Base-by-base conservation (phyloP, 2,113 vertebrate species). In the Orthonyx spaldingii region DNA sequence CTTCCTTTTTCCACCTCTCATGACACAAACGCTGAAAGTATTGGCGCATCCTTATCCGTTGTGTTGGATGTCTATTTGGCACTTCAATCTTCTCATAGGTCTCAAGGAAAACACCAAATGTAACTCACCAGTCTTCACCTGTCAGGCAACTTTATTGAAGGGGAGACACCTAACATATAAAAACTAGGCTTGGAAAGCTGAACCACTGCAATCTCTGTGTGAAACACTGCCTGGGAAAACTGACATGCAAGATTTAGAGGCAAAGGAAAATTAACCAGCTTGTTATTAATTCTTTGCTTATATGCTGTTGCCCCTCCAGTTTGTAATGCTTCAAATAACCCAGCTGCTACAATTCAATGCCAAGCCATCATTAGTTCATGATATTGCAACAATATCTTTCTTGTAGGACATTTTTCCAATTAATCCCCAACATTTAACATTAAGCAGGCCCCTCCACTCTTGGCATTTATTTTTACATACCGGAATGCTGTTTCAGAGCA, bases 41-140 rank as follows among this genome's bases (percentile, higher is more conserved):
- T 12, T 37, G 47, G 33, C 0, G 0, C 2, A 0, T 57, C 21
- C 30, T 70, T 49, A n/a, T 39, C 35, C 33, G 30, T n/a, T 42
- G 16, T 52, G 33, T 52, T 74, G n/a, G 64, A 37, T 77, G 17
- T 13, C 41, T 72, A 30, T 64, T 35, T 68, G 64, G 18, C 11
- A 55, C 21, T 72, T 93, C 11, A 10, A 16, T 59, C 20, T 11
- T 78, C 39, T 59, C 33, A 46, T 0, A 35, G 7, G 16, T 47
- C 26, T 60, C 41, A 72, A 27, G 49, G 37, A 64, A 87, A 66
- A 72, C 35, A 76, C 11, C n/a, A 56, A 24, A 69, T 47, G 3
- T 64, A 68, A 39, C n/a, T 90, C 55, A 69, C 13, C 32, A 33
- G 60, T 39, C 52, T 47, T 46, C 10, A 42, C 13, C 22, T n/a